Conservation (phyloP, 2,888 invertebrate species). For the Xanthia icteritia region DNA sequence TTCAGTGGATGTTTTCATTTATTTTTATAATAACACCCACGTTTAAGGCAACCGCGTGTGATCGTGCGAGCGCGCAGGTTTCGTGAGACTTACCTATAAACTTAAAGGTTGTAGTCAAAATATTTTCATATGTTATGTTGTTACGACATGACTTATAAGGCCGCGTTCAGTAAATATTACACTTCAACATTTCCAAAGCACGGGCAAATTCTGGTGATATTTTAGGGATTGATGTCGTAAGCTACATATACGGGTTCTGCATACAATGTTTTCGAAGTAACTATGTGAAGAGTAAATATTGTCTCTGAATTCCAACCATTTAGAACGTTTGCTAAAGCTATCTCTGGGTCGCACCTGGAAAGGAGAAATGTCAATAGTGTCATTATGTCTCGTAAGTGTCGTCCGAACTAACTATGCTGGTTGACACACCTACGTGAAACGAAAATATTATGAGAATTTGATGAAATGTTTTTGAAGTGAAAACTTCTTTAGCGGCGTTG, state of each 20-base stretch:
- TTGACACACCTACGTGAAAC: conserved; percentile 62
- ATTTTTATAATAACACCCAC: conserved; percentile 87
- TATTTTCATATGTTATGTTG: conserved; percentile 71
- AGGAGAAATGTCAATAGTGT: conserved; percentile 86
- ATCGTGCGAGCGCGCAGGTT: conserved; percentile 77
- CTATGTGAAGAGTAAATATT: conserved; percentile 87
- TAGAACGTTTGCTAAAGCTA: conserved; percentile 88
- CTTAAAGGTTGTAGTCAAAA: conserved; percentile 73
- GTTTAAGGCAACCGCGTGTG: conserved; percentile 81
- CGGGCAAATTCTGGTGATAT: conserved; percentile 60
- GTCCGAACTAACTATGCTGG: conserved; percentile 66
- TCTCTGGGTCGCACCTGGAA: conserved; percentile 82
- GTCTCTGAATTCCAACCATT: conserved; percentile 71
- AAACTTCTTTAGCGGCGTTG: no score
- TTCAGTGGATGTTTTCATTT: conserved; percentile 87
- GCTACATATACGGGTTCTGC: conserved; percentile 78
- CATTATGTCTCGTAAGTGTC: conserved; percentile 82
- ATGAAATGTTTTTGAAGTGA: conserved; percentile 46
- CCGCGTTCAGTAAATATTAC: conserved; percentile 72
- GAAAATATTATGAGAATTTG: conserved; percentile 58
- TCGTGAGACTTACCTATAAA: conserved; percentile 79
- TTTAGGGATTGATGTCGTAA: conserved; percentile 52
- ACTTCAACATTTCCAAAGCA: conserved; percentile 60
- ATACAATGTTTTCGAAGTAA: conserved; percentile 79
- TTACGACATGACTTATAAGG: conserved; percentile 56